phyloP scores from a whole-genome alignment of 2,888 invertebrate genomes.

The Pharmacophagus antenor region DNA sequence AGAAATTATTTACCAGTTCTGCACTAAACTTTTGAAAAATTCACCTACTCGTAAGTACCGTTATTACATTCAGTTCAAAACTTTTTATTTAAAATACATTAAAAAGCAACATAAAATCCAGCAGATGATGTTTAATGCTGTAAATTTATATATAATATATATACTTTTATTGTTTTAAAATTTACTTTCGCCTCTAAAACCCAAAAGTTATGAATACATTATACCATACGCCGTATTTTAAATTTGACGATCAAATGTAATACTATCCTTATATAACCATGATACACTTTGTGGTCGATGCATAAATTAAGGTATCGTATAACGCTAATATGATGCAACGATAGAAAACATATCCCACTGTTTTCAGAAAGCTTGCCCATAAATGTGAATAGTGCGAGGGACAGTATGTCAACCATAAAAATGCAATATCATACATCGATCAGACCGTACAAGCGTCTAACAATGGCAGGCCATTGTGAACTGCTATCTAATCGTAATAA shows the following conservation, averaged over 20 bases:
- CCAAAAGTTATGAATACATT: slow-evolving; percentile 37
- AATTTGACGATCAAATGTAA: slow-evolving; percentile 49
- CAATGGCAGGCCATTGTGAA: slow-evolving; percentile 72
- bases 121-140: slow-evolving; percentile 27
- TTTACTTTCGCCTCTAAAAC: slow-evolving; percentile 34
- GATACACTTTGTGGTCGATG: slow-evolving; percentile 56
- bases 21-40: background rate
- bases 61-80: background rate
- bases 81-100: too few relatives aligned
- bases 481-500: slow-evolving; percentile 79
- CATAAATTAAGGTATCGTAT: slow-evolving; percentile 67
- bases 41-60: background rate
- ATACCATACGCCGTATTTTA: slow-evolving; percentile 38
- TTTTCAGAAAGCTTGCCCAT: slow-evolving; percentile 49
- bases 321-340: slow-evolving; percentile 55
- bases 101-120: background rate
- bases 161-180: slow-evolving; percentile 44
- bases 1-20: slow-evolving; percentile 9
- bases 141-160: slow-evolving; percentile 3
- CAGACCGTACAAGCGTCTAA: slow-evolving; percentile 65
- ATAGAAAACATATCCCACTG: slow-evolving; percentile 57
- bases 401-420: slow-evolving; percentile 63
- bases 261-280: slow-evolving; percentile 49
- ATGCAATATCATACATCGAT: slow-evolving; percentile 75
- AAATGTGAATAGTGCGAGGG: slow-evolving; percentile 51